Percentiles rank a stretch among this genome's conserved stretches.
phyloP scores from a whole-genome alignment of 2,888 invertebrate species.

The Zelleria hepariella region DNA sequence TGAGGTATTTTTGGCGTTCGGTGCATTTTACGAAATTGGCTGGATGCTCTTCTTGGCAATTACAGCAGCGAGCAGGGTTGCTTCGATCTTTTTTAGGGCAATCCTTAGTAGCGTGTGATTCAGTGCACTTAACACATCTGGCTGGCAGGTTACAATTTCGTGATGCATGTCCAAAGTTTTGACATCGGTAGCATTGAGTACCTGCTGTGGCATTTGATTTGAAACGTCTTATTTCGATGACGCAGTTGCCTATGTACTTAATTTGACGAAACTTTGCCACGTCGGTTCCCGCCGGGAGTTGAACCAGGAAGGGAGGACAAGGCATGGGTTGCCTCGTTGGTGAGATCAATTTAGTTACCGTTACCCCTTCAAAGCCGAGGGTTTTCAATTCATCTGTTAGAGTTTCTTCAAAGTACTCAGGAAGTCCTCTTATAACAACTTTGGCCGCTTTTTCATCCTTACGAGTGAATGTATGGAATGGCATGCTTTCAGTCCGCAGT shows the following conservation, averaged over 20 bases:
- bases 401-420: not conserved
- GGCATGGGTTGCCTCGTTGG: not conserved
- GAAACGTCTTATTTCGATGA: constrained; percentile 10
- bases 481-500: not conserved
- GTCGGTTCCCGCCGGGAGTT: constrained; percentile 27
- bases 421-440: not conserved
- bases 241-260: constrained; percentile 12
- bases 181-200: constrained; percentile 16
- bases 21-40: too few species aligned
- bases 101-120: constrained; percentile 6
- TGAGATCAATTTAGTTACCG: not conserved
- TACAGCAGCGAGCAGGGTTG: too few species aligned
- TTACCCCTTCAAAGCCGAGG: not conserved
- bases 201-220: constrained; percentile 4
- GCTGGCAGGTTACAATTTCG: constrained; percentile 13
- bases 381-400: not conserved
- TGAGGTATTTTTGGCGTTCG: too few species aligned
- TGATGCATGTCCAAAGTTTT: constrained; percentile 13
- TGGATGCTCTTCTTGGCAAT: too few species aligned
- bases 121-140: constrained; percentile 13
- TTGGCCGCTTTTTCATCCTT: not conserved
- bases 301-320: constrained; percentile 21
- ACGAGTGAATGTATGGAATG: not conserved
- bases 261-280: constrained; percentile 12
- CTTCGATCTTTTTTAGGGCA: constrained; percentile 12